phyloP scores from a whole-genome alignment of 2,113 vertebrate species.

The Urocynchramus pylzowi region DNA sequence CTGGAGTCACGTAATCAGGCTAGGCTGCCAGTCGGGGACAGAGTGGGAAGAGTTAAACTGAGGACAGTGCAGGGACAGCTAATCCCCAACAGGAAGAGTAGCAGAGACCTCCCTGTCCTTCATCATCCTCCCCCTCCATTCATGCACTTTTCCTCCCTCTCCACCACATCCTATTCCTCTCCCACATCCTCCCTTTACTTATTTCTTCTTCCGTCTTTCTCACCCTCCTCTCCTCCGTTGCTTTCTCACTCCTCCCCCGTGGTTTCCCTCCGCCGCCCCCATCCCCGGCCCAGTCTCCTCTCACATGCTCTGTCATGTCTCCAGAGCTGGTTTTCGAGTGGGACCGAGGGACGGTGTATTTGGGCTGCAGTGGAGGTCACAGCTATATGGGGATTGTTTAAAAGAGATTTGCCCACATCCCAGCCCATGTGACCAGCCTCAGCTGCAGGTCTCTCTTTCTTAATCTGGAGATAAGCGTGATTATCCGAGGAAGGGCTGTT shows the following conservation, averaged over 20 bases:
- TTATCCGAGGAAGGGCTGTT: constrained; percentile 85
- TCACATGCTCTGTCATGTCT: background rate
- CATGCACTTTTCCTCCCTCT: background rate
- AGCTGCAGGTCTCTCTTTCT: constrained; percentile 83
- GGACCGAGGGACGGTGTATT: constrained; percentile 24
- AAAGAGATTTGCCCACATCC: constrained; percentile 69
- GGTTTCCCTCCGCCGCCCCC: background rate
- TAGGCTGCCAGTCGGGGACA: background rate
- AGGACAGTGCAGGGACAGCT: constrained; percentile 39
- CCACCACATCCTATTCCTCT: background rate
- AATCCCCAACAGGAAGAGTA: constrained; percentile 23
- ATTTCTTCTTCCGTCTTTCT: background rate
- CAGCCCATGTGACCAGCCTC: constrained; percentile 76
- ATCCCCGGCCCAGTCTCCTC: background rate
- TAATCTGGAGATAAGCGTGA: constrained; percentile 91
- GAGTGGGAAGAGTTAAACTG: constrained; percentile 48
- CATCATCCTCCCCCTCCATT: background rate
- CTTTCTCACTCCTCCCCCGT: constrained; percentile 6
- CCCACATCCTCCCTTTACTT: background rate
- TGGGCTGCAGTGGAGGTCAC: constrained; percentile 62
- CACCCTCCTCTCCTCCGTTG: background rate
- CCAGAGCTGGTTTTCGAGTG: constrained; percentile 15
- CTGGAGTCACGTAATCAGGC: constrained; percentile 61
- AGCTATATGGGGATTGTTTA: constrained; percentile 69
- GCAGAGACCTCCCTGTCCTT: constrained; percentile 19